Evolutionary conservation across 2,797 vertebrate species (phyloP).

Genomic region (Nyctibius grandis): DNA sequence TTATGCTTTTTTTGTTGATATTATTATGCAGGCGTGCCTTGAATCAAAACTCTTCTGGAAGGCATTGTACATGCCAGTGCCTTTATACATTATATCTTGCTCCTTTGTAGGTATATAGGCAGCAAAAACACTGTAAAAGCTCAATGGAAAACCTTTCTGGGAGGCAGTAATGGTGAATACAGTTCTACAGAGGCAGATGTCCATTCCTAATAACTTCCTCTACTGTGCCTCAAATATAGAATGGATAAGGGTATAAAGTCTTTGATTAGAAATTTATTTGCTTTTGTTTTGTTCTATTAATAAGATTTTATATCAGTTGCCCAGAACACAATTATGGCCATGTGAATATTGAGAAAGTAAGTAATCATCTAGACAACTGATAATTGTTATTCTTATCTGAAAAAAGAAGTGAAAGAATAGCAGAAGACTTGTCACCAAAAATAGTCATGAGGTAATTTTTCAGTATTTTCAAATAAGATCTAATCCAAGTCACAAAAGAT

Average conservation of each 20-base stretch:
- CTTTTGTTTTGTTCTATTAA: background rate
- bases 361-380: background rate
- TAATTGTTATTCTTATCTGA: background rate
- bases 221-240: background rate
- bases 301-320: background rate
- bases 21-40: background rate
- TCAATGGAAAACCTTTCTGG: background rate
- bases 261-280: background rate
- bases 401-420: background rate
- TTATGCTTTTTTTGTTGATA: background rate
- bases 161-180: background rate
- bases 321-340: background rate
- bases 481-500: conserved; percentile 50
- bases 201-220: background rate
- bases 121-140: background rate
- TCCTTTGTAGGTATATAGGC: background rate
- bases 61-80: background rate
- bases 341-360: background rate
- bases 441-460: conserved; percentile 11
- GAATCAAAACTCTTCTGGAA: background rate
- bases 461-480: conserved; percentile 34
- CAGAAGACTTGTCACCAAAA: background rate
- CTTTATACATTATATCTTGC: background rate
- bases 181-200: background rate
- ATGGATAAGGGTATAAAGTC: background rate